Conservation (phyloP, 2,113 vertebrate genomes). For the Leptosomus discolor region DNA sequence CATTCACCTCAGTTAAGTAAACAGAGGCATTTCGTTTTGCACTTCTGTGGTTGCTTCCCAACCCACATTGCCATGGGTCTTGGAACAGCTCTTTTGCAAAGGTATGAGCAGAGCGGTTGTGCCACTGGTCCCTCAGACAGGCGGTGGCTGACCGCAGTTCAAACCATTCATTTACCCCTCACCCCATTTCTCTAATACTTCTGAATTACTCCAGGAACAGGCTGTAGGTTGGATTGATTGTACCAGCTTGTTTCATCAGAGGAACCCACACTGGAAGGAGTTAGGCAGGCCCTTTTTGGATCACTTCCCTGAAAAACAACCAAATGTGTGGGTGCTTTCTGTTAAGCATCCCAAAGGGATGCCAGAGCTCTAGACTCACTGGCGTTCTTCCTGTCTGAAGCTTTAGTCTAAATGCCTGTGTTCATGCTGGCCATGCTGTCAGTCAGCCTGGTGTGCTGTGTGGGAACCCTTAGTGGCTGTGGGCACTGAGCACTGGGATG, state of each 20-base stretch:
- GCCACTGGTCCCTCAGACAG: neutral
- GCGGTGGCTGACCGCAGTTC: neutral
- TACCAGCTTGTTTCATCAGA: no score
- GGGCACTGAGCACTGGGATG: rapidly evolving
- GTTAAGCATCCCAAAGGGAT: neutral
- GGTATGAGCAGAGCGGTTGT: neutral
- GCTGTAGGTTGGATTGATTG: neutral
- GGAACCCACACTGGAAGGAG: rapidly evolving
- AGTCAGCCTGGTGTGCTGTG: rapidly evolving
- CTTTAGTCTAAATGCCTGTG: rapidly evolving
- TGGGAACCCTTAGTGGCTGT: rapidly evolving
- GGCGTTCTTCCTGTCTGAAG: neutral
- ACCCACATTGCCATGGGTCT: neutral
- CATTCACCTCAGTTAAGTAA: neutral
- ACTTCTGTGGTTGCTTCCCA: neutral
- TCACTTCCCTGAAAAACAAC: neutral
- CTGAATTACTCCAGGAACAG: neutral
- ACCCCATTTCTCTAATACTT: rapidly evolving
- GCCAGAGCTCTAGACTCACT: neutral
- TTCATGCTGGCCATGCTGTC: neutral
- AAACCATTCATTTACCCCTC: neutral
- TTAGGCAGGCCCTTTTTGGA: neutral
- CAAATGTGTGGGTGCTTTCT: neutral
- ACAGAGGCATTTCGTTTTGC: neutral
- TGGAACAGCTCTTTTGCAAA: neutral